A percentile compares a stretch with the other conserved stretches of the same genome.
phyloP scores from a whole-genome alignment of 2,113 vertebrate species.

The Mesembrinibis cayennensis region DNA sequence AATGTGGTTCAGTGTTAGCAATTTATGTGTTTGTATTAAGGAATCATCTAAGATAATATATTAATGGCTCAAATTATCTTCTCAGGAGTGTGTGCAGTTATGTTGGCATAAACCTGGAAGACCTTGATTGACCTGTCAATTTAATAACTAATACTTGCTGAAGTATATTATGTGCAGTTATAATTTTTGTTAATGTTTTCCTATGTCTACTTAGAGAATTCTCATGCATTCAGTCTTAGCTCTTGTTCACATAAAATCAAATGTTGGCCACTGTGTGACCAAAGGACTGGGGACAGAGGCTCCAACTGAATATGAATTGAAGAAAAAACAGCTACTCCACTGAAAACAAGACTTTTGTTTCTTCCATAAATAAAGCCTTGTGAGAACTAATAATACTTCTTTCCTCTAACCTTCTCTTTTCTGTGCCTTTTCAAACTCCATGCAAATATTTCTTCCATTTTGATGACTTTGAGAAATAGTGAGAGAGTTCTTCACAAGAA shows the following conservation, averaged over 20 bases:
- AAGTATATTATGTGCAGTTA: background rate
- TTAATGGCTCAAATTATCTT: conserved; percentile 22
- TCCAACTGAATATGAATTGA: background rate
- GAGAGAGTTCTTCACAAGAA: background rate
- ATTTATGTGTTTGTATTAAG: conserved; percentile 6
- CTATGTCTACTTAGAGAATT: background rate
- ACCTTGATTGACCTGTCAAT: conserved; percentile 21
- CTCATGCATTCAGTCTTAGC: background rate
- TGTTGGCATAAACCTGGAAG: conserved; percentile 4
- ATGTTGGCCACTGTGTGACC: background rate
- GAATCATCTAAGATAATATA: background rate
- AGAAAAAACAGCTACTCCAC: background rate
- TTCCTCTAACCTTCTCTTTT: background rate
- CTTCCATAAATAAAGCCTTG: background rate
- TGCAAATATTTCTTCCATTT: background rate
- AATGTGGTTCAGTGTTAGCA: background rate
- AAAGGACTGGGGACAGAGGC: background rate
- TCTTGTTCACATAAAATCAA: background rate
- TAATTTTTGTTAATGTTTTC: conserved; percentile 27
- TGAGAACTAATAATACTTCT: background rate
- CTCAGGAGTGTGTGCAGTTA: background rate
- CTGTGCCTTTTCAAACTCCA: background rate
- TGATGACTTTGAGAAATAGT: background rate
- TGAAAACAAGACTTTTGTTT: background rate
- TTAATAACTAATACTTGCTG: conserved; percentile 15